Evolutionary conservation across 2,888 invertebrate species (phyloP).

Genomic region (Andrena trimmerana): DNA sequence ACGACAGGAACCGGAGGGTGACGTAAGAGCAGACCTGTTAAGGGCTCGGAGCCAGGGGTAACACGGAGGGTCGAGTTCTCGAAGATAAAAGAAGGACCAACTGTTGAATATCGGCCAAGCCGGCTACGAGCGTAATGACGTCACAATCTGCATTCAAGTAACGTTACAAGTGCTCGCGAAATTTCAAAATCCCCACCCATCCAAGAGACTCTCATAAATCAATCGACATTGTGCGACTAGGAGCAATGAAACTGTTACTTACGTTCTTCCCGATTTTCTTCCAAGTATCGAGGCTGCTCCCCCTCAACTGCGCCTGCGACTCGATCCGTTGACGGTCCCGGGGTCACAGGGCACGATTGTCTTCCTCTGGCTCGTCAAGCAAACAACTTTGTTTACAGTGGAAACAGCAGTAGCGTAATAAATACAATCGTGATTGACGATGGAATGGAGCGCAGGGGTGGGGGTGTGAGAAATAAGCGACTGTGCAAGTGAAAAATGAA

Average conservation of each 20-base stretch:
- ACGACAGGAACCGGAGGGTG: slow-evolving; percentile 71
- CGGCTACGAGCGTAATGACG: slow-evolving; percentile 6
- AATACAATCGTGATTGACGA: background rate
- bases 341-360: background rate
- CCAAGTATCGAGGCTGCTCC: background rate
- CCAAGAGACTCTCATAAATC: background rate
- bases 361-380: background rate
- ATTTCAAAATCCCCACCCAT: background rate
- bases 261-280: slow-evolving; percentile 27
- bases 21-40: slow-evolving; percentile 73
- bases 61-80: slow-evolving; percentile 75
- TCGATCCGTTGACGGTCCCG: background rate
- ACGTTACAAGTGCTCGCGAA: background rate
- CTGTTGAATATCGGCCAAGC: slow-evolving; percentile 83
- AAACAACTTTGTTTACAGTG: slow-evolving; percentile 6
- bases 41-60: slow-evolving; percentile 72
- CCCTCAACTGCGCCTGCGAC: background rate
- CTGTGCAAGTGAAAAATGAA: slow-evolving; percentile 2
- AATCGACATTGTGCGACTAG: background rate
- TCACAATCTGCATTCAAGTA: background rate
- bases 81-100: slow-evolving; percentile 85
- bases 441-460: background rate
- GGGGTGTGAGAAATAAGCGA: background rate
- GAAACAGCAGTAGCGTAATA: too few species aligned
- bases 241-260: slow-evolving; percentile 35